phyloP scores from a whole-genome alignment of 1,140 invertebrate species.

The Pectinophora gossypiella region DNA sequence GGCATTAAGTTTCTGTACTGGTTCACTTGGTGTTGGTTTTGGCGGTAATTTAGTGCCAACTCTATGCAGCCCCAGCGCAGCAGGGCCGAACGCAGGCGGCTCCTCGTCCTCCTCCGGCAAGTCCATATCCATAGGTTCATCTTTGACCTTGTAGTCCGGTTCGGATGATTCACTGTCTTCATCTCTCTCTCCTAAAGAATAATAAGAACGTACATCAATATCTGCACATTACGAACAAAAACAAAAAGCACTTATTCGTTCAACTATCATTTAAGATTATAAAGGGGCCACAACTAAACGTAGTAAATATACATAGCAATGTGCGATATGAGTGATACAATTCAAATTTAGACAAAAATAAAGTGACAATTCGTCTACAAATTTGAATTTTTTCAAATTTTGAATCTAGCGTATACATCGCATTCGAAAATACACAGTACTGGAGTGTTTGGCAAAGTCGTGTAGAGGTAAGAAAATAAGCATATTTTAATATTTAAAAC shows the following conservation, averaged over 20 bases:
- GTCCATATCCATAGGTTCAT: conserved; percentile 79
- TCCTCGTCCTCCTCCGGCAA: conserved; percentile 81
- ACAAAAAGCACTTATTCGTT: too few relatives aligned
- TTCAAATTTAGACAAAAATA: conserved; percentile 32
- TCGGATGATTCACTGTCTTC: conserved; percentile 45
- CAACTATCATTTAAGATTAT: too few relatives aligned
- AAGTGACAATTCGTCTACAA: conserved; percentile 52
- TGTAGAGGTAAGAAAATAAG: not conserved
- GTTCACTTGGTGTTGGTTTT: conserved; percentile 81
- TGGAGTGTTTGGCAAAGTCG: not conserved
- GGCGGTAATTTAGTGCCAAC: conserved; percentile 84
- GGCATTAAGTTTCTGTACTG: conserved; percentile 86
- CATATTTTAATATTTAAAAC: too few relatives aligned
- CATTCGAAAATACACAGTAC: conserved; percentile 29
- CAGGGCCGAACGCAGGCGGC: conserved; percentile 82
- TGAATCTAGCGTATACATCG: conserved; percentile 46
- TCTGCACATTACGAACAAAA: not conserved
- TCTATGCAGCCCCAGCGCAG: conserved; percentile 85
- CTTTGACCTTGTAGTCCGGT: conserved; percentile 72
- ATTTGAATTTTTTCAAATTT: conserved; percentile 76
- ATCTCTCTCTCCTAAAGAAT: conserved; percentile 42
- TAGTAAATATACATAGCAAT: not conserved
- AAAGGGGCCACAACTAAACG: not conserved
- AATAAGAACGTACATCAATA: not conserved
- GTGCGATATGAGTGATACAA: conserved; percentile 2